A percentile compares a stretch with the other conserved stretches of the same genome.
Evolutionary conservation across 1,140 invertebrate genomes (phyloP).

Genomic region (Rhysida immarginata): DNA sequence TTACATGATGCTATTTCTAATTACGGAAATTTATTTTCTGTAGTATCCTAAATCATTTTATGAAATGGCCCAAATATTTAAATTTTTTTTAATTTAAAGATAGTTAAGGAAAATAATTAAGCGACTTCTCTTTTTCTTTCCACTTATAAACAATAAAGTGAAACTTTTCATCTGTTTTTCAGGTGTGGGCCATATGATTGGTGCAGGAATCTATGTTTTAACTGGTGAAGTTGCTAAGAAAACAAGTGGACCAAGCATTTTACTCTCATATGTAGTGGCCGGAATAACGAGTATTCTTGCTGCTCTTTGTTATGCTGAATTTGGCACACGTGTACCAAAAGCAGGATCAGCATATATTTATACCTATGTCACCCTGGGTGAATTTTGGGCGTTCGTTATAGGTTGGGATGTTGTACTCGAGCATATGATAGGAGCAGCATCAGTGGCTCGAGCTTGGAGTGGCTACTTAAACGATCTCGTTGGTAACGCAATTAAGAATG

Average conservation of each 20-base stretch:
- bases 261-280: conserved; percentile 74
- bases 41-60: too few species aligned
- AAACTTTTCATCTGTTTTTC: conserved; percentile 19
- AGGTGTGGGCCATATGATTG: conserved; percentile 86
- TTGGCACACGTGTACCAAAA: conserved; percentile 72
- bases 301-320: conserved; percentile 83
- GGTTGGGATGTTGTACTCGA: conserved; percentile 91
- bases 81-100: too few species aligned
- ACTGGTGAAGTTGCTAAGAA: conserved; percentile 72
- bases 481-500: conserved; percentile 61
- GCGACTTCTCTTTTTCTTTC: too few species aligned
- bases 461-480: conserved; percentile 76
- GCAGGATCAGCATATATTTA: conserved; percentile 83
- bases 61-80: too few species aligned
- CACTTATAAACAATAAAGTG: too few species aligned
- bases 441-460: conserved; percentile 81
- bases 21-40: too few species aligned
- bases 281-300: conserved; percentile 70
- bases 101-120: too few species aligned
- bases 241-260: conserved; percentile 72
- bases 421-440: conserved; percentile 80
- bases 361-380: conserved; percentile 73
- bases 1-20: too few species aligned
- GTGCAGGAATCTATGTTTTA: conserved; percentile 77
- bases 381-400: conserved; percentile 87